Evolutionary conservation across 2,113 vertebrate genomes (phyloP).

Genomic region (Chionomys nivalis): DNA sequence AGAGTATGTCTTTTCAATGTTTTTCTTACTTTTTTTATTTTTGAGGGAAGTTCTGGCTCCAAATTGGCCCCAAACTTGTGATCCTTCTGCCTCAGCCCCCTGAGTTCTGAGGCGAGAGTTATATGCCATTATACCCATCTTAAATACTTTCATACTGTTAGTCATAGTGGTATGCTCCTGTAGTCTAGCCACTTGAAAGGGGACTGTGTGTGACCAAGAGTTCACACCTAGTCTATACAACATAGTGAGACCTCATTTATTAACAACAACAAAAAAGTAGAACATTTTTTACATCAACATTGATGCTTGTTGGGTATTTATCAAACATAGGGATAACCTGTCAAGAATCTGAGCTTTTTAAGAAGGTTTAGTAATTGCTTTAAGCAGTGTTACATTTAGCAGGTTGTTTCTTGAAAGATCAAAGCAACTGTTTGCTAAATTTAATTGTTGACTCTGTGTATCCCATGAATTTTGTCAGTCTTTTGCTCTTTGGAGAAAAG

Average conservation of each 20-base stretch:
- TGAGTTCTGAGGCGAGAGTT: neutral
- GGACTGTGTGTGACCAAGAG: neutral
- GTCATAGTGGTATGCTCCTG: neutral
- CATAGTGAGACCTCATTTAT: neutral
- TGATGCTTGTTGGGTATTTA: neutral
- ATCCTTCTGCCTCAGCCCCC: neutral
- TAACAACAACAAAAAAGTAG: neutral
- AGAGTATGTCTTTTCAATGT: neutral
- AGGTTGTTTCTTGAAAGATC: neutral
- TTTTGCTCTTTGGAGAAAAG: conserved; percentile 24
- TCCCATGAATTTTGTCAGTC: neutral
- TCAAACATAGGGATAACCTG: neutral
- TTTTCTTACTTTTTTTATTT: neutral
- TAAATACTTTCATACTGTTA: neutral
- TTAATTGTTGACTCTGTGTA: neutral
- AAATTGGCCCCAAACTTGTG: neutral
- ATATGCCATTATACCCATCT: no score
- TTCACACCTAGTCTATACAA: neutral
- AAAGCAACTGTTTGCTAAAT: neutral
- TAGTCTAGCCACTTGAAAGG: neutral
- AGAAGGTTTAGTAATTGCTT: neutral
- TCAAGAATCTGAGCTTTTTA: neutral
- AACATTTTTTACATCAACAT: neutral
- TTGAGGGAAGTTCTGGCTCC: neutral
- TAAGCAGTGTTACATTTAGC: neutral